These are phyloP conservation scores for Psittacula echo DNA, from an alignment of 2,797 vertebrate genomes.

Conservation along the genomic window DNA sequence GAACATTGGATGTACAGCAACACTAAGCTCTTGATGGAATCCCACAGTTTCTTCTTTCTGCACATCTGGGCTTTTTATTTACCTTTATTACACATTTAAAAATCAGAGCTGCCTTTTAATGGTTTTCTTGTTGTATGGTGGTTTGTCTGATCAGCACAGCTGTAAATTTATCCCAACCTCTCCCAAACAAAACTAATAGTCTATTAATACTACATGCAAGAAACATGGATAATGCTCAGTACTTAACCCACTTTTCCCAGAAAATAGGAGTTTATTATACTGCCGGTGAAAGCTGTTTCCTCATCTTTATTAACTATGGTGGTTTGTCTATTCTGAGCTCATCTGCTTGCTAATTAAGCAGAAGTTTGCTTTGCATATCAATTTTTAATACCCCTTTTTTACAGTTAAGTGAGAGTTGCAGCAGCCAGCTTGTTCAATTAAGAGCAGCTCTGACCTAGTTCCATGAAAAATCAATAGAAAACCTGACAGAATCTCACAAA, in stretches of 20 bases:
- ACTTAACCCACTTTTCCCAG: background rate
- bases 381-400: conserved; percentile 75
- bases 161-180: background rate
- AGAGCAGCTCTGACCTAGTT: conserved; percentile 77
- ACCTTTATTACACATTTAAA: background rate
- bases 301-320: conserved; percentile 42
- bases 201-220: background rate
- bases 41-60: background rate
- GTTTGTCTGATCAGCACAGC: background rate
- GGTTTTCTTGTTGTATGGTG: background rate
- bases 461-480: conserved; percentile 69
- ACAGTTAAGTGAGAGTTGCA: conserved; percentile 65
- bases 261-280: background rate
- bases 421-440: conserved; percentile 55
- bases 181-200: background rate
- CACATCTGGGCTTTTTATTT: background rate
- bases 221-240: background rate
- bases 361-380: conserved; percentile 73
- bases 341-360: conserved; percentile 72
- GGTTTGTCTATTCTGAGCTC: conserved; percentile 54
- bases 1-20: accelerated
- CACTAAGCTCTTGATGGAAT: background rate
- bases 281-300: conserved; percentile 8
- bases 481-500: conserved; percentile 7
- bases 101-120: background rate